Conservation (phyloP, 1,140 invertebrate species). For the Meloidogyne floridensis region DNA sequence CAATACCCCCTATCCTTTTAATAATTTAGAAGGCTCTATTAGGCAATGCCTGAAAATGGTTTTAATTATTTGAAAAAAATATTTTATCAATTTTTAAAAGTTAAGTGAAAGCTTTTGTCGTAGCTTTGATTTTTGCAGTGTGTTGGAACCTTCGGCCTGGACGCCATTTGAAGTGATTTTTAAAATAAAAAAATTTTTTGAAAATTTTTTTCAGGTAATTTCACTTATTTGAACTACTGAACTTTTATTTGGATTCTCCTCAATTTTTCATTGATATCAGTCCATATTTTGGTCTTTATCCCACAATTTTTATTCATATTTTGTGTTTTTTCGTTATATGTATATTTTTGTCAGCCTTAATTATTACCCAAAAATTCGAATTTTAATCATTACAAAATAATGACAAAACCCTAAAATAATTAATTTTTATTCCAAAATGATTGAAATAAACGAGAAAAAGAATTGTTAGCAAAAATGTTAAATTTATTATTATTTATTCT, state of each 20-base stretch:
- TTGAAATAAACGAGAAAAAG: neutral
- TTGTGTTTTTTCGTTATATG: too few species aligned
- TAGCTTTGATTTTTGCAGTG: constrained; percentile 6
- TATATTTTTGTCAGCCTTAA: too few species aligned
- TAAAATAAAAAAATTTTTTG: neutral
- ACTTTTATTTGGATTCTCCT: too few species aligned
- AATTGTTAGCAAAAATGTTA: neutral
- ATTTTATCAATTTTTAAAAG: neutral
- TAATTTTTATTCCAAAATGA: neutral
- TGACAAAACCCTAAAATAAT: too few species aligned
- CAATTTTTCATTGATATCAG: too few species aligned
- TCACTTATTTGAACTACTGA: constrained; percentile 10
- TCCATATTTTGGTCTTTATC: too few species aligned
- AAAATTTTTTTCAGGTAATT: constrained; percentile 12
- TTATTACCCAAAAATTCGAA: too few species aligned
- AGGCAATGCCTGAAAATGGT: constrained; percentile 5
- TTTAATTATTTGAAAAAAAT: neutral
- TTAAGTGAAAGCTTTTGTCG: neutral
- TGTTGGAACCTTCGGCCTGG: constrained; percentile 17
- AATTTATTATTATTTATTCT: neutral
- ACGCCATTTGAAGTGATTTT: constrained; percentile 19
- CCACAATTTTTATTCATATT: too few species aligned
- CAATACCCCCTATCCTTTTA: constrained; percentile 11
- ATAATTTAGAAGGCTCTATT: constrained; percentile 18
- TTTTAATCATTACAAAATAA: too few species aligned